These are phyloP conservation scores for Anseranas semipalmata DNA, from an alignment of 2,113 vertebrate species.

Conservation along the genomic window DNA sequence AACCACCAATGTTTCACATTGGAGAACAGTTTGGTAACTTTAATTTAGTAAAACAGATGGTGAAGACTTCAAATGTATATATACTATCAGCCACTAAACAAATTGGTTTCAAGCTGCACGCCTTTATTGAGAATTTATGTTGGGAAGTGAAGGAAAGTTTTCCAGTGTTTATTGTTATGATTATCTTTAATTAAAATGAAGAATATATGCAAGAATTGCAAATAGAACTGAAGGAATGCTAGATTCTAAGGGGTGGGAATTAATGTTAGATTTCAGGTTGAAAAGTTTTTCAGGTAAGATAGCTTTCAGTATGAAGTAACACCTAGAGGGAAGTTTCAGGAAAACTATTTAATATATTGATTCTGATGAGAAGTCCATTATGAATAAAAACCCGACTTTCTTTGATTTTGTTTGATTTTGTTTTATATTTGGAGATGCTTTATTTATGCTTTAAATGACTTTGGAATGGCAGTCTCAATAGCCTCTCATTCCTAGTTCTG, in stretches of 20 bases:
- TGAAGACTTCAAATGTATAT: background rate
- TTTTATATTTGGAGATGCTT: background rate
- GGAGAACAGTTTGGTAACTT: background rate
- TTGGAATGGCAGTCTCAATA: background rate
- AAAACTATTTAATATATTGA: background rate
- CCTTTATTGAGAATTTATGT: background rate
- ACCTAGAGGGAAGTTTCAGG: background rate
- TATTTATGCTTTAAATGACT: background rate
- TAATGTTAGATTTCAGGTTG: background rate
- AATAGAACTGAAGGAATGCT: background rate
- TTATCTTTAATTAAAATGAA: background rate
- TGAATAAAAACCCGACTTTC: background rate
- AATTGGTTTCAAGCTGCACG: background rate
- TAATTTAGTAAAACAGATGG: background rate
- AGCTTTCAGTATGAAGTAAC: background rate
- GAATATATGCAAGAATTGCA: background rate
- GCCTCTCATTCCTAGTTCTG: background rate
- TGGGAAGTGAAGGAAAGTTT: background rate
- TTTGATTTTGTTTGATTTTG: background rate
- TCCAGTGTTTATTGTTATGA: background rate
- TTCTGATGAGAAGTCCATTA: background rate
- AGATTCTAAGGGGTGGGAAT: fast-evolving
- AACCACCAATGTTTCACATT: background rate
- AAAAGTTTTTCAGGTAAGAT: background rate
- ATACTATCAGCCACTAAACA: background rate